phyloP scores from a whole-genome alignment of 2,888 invertebrate genomes.

The Scaptomyza tumidula region DNA sequence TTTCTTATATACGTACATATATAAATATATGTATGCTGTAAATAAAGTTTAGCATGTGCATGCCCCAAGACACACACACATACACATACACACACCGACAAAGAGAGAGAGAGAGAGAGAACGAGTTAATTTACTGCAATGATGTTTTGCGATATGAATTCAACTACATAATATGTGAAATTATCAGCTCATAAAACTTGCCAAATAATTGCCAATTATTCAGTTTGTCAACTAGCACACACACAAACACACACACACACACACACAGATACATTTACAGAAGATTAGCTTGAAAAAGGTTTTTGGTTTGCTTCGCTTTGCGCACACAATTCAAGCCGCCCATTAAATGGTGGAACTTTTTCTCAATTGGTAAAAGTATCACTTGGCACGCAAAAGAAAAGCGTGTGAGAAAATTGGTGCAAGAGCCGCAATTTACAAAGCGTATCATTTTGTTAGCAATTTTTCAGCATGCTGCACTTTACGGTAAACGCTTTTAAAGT shows the following conservation, averaged over 20 bases:
- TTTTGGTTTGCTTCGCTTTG: slow-evolving; percentile 42
- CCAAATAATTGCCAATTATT: slow-evolving; percentile 79
- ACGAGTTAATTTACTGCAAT: slow-evolving; percentile 30
- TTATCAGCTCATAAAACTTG: slow-evolving; percentile 77
- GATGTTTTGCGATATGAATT: slow-evolving; percentile 58
- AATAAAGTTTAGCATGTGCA: slow-evolving; percentile 73
- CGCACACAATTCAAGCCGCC: slow-evolving; percentile 66
- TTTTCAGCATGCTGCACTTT: slow-evolving; percentile 78
- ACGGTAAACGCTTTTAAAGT: slow-evolving; percentile 64
- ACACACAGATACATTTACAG: slow-evolving; percentile 33
- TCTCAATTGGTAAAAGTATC: slow-evolving; percentile 65
- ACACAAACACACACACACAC: slow-evolving; percentile 37
- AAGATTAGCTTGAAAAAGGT: slow-evolving; percentile 36
- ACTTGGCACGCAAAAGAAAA: slow-evolving; percentile 78
- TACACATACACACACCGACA: neutral
- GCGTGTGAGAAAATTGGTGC: slow-evolving; percentile 71
- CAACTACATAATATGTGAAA: slow-evolving; percentile 72
- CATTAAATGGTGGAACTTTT: slow-evolving; percentile 37
- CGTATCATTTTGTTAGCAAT: slow-evolving; percentile 81
- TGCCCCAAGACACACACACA: slow-evolving; percentile 36
- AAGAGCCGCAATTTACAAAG: slow-evolving; percentile 72
- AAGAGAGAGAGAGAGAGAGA: slow-evolving; percentile 7
- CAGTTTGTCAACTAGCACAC: slow-evolving; percentile 72
- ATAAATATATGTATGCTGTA: slow-evolving; percentile 35
- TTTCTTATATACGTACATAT: slow-evolving; percentile 41